Evolutionary conservation across 30 jellyfish, hydroid and myxozoan genomes (phyloP).

Genomic region (Morbakka virulenta): DNA sequence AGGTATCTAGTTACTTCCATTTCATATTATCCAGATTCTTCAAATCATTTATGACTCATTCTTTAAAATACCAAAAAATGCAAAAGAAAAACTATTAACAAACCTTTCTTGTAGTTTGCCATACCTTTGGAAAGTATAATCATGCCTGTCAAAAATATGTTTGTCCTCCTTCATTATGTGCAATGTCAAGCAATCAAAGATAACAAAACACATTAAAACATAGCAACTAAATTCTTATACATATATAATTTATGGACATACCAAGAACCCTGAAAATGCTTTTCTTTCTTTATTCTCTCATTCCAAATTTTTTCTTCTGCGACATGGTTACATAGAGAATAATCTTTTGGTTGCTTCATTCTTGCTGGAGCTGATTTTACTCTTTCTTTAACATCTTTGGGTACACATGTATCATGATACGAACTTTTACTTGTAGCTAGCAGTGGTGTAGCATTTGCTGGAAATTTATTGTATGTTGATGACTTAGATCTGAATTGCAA

Average conservation of each 20-base stretch:
- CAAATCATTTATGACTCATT: too few relatives aligned
- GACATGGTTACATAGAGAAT: constrained; percentile 72
- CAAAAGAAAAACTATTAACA: too few relatives aligned
- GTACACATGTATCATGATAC: constrained; percentile 70
- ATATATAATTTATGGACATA: constrained; percentile 9
- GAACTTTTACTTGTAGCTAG: constrained; percentile 30
- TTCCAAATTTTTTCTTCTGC: constrained; percentile 74
- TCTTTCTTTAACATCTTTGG: constrained; percentile 76
- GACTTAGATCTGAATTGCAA: constrained; percentile 44
- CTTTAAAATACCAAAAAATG: too few relatives aligned
- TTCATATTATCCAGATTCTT: too few relatives aligned
- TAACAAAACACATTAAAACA: too few relatives aligned
- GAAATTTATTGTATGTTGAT: constrained; percentile 38
- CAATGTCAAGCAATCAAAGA: too few relatives aligned
- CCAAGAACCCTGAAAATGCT: constrained; percentile 63
- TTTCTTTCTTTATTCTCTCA: constrained; percentile 69
- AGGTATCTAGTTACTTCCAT: too few relatives aligned
- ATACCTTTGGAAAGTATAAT: too few relatives aligned
- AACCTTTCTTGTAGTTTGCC: too few relatives aligned
- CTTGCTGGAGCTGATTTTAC: constrained; percentile 84
- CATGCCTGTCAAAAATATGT: too few relatives aligned
- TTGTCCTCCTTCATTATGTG: too few relatives aligned
- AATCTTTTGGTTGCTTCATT: constrained; percentile 51
- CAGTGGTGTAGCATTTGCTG: constrained; percentile 30
- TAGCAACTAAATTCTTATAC: too few relatives aligned